Percentiles rank a stretch among this genome's conserved stretches.
Conservation (phyloP, 2,113 vertebrate genomes). For the Pandion haliaetus region DNA sequence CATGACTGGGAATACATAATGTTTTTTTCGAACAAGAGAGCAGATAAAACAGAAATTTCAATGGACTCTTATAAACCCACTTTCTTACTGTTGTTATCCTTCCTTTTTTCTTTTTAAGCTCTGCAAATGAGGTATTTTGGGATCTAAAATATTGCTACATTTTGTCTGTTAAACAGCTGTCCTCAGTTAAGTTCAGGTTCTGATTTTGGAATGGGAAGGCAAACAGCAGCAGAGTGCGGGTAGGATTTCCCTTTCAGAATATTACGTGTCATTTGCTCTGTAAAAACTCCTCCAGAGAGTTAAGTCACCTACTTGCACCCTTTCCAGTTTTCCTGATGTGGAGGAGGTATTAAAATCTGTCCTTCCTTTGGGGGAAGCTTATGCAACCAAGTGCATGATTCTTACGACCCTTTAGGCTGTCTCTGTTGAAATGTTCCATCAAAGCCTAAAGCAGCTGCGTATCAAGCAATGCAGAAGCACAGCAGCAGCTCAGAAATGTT, state of each 20-base stretch:
- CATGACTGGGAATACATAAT: background rate
- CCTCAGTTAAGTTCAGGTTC: background rate
- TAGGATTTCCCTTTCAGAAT: background rate
- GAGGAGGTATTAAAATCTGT: background rate
- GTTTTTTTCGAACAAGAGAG: background rate
- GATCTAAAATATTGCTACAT: background rate
- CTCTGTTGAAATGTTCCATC: background rate
- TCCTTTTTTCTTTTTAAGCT: background rate
- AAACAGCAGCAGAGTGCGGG: background rate
- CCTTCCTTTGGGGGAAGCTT: background rate
- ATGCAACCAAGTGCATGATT: background rate
- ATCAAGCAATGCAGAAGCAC: background rate
- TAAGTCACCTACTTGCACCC: background rate
- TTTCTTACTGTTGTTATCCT: background rate
- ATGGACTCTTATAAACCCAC: background rate
- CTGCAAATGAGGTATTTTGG: background rate
- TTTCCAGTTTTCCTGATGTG: background rate
- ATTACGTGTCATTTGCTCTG: background rate
- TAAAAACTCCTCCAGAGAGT: background rate
- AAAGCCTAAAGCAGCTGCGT: background rate
- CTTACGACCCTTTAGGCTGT: background rate
- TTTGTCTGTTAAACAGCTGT: background rate
- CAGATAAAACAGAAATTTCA: background rate
- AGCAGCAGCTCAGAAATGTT: background rate
- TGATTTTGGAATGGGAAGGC: background rate